These are phyloP conservation scores for Tetraneura akinire DNA, from an alignment of 1,140 invertebrate genomes.

Conservation along the genomic window DNA sequence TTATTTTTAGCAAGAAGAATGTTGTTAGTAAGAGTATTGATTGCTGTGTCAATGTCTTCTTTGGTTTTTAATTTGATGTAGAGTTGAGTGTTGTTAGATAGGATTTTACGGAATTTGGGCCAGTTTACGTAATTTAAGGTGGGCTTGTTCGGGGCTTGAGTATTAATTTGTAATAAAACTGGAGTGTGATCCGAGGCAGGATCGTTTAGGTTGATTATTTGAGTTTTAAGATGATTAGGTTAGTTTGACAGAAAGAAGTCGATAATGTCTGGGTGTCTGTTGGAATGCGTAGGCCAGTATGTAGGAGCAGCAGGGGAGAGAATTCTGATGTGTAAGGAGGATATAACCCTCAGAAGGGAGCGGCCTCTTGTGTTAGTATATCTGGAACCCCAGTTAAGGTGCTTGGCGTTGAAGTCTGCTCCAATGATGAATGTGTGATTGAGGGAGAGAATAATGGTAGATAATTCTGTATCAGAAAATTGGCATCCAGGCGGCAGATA, in stretches of 20 bases:
- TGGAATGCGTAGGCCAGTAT: conserved; percentile 49
- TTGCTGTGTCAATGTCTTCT: conserved; percentile 26
- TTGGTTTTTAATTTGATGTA: conserved; percentile 19
- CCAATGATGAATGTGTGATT: conserved; percentile 57
- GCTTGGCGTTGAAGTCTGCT: conserved; percentile 60
- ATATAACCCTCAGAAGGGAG: conserved; percentile 54
- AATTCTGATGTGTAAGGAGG: conserved; percentile 55
- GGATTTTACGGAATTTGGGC: neutral
- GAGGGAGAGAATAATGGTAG: neutral
- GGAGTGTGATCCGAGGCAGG: conserved; percentile 51
- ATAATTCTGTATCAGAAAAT: neutral
- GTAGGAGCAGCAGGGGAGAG: conserved; percentile 54
- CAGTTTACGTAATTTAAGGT: neutral
- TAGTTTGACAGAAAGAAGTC: neutral
- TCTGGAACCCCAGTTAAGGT: conserved; percentile 57
- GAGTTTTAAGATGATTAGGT: neutral
- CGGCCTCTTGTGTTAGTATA: conserved; percentile 18
- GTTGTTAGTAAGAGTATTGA: neutral
- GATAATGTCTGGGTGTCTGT: conserved; percentile 50
- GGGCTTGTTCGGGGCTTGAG: neutral
- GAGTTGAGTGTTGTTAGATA: neutral
- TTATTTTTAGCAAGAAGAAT: neutral
- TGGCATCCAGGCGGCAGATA: conserved; percentile 56
- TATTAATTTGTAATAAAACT: conserved; percentile 17
- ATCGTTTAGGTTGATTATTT: conserved; percentile 30